These are phyloP conservation scores for Ranitomeya variabilis DNA, from an alignment of 2,113 vertebrate genomes.

Conservation along the genomic window DNA sequence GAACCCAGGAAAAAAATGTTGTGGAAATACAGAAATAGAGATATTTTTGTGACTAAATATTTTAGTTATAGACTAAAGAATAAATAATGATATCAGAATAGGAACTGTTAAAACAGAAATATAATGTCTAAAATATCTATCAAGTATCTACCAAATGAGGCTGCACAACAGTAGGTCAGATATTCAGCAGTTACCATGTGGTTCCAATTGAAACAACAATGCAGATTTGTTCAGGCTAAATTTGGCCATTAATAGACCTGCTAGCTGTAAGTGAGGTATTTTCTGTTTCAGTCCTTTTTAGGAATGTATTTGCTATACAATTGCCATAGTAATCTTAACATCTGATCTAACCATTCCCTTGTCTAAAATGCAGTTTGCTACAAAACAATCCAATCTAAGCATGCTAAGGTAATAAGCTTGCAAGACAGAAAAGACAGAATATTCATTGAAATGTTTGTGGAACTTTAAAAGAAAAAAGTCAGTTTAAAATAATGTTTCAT, in stretches of 20 bases:
- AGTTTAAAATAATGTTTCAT: no score
- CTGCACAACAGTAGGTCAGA: slow-evolving; percentile 62
- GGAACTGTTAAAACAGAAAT: neutral
- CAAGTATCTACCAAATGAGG: slow-evolving; percentile 51
- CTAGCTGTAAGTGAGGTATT: slow-evolving; percentile 58
- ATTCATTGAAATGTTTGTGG: no score
- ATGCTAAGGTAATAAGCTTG: neutral
- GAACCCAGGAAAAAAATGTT: slow-evolving; percentile 47
- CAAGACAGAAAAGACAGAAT: no score
- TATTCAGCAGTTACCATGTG: slow-evolving; percentile 70
- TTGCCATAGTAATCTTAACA: slow-evolving; percentile 65
- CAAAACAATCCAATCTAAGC: slow-evolving; percentile 12
- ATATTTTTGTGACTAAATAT: neutral
- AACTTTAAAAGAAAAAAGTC: no score
- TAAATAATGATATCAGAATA: neutral
- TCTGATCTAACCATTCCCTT: slow-evolving; percentile 63
- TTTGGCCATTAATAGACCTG: slow-evolving; percentile 60
- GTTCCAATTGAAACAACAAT: slow-evolving; percentile 76
- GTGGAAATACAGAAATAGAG: neutral
- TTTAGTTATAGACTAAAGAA: neutral
- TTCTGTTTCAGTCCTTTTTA: slow-evolving; percentile 62
- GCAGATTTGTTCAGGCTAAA: slow-evolving; percentile 65
- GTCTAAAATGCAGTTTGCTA: slow-evolving; percentile 54
- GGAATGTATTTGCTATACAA: slow-evolving; percentile 67
- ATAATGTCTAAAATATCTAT: slow-evolving; percentile 59